A percentile compares a stretch with the other conserved stretches of the same genome.
Evolutionary conservation across 2,888 invertebrate species (phyloP).

Genomic region (Pollenia griseotomentosa): DNA sequence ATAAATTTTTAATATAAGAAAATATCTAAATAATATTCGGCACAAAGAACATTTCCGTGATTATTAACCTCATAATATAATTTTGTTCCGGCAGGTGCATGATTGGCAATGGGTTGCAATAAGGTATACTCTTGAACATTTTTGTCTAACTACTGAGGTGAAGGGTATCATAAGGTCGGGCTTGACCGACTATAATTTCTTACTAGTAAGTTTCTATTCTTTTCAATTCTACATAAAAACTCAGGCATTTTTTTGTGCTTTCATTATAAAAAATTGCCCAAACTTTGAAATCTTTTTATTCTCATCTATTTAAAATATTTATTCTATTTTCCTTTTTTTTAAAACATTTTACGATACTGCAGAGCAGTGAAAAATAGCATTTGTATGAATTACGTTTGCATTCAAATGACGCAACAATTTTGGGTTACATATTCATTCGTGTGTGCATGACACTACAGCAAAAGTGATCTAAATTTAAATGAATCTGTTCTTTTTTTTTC

Average conservation of each 20-base stretch:
- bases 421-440: not conserved
- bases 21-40: too few relatives aligned
- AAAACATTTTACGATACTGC: not conserved
- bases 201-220: not conserved
- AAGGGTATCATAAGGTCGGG: too few relatives aligned
- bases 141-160: too few relatives aligned
- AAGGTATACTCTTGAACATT: too few relatives aligned
- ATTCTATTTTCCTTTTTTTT: slow-evolving; percentile 37
- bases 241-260: not conserved
- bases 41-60: too few relatives aligned
- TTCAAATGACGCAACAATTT: slow-evolving; percentile 39
- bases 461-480: slow-evolving; percentile 42
- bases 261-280: slow-evolving; percentile 32
- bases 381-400: slow-evolving; percentile 54
- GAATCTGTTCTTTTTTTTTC: slow-evolving; percentile 4
- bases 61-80: too few relatives aligned
- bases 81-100: too few relatives aligned
- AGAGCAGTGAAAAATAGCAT: slow-evolving; percentile 23
- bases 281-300: slow-evolving; percentile 21
- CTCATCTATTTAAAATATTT: slow-evolving; percentile 46
- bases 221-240: slow-evolving; percentile 5
- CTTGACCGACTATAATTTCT: too few relatives aligned
- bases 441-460: slow-evolving; percentile 13
- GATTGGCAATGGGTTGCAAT: too few relatives aligned
- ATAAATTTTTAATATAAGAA: too few relatives aligned